A percentile compares a stretch with the other conserved stretches of the same genome.
phyloP scores from a whole-genome alignment of 2,888 invertebrate genomes.

The Drosophila subsilvestris region DNA sequence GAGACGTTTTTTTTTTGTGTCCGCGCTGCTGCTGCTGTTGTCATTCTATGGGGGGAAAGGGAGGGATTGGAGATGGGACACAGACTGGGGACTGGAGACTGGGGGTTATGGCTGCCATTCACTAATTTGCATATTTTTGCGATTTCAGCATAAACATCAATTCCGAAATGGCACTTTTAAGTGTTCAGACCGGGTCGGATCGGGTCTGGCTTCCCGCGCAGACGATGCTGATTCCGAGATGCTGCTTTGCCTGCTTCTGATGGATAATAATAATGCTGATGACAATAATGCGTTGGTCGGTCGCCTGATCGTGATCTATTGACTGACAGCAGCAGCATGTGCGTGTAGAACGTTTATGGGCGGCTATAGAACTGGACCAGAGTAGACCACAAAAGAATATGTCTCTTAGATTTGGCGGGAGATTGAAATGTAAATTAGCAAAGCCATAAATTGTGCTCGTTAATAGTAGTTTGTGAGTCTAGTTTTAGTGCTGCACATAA shows the following conservation, averaged over 20 bases:
- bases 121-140: conserved; percentile 79
- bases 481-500: conserved; percentile 44
- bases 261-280: conserved; percentile 49
- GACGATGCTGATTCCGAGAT: conserved; percentile 4
- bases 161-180: conserved; percentile 77
- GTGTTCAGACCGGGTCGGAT: conserved; percentile 68
- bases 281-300: conserved; percentile 60
- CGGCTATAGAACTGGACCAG: conserved; percentile 48
- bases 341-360: conserved; percentile 51
- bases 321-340: conserved; percentile 26
- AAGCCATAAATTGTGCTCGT: conserved; percentile 58
- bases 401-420: conserved; percentile 31
- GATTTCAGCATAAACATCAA: conserved; percentile 73
- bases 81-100: no score
- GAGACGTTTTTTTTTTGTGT: conserved; percentile 49
- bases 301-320: conserved; percentile 41
- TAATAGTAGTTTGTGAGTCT: conserved; percentile 36
- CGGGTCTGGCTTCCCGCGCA: conserved; percentile 4
- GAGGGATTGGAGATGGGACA: no score
- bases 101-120: conserved; percentile 71
- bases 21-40: conserved; percentile 1
- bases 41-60: conserved; percentile 57
- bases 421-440: conserved; percentile 58
- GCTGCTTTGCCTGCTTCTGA: conserved; percentile 2
- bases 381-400: conserved; percentile 24